Evolutionary conservation across 2,797 vertebrate species (phyloP), one percentile per base, ranked within the genome.

Genomic region (Halcyon badia): DNA sequence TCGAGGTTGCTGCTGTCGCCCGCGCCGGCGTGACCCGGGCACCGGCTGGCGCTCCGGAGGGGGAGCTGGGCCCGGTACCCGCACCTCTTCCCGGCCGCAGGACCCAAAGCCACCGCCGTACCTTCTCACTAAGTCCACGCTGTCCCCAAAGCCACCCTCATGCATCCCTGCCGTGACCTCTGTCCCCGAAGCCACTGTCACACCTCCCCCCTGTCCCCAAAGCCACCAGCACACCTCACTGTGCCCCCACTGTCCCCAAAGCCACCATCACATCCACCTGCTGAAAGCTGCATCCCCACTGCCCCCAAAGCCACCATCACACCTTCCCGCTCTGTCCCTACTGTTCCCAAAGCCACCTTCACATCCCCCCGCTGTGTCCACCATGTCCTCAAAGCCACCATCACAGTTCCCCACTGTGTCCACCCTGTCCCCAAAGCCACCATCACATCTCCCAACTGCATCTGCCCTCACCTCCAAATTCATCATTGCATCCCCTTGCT

Each of bases 281-380:
- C 61, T 21, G 41, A 65, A 41, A 19, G 62, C 46, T 28, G 46
- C 17, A 26, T 25, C 9, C 33, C 1, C 3, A 2, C n/a, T 22
- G 9, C 49, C 21, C 25, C 52, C 48, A 62, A 44, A 68, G 25
- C 10, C 44, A 28, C 33, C 37, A 11, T 26, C 46, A 11, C 39
- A 11, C 1, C 7, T 7, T 5, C 13, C 7, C 7, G 6, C 16
- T 2, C 1, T 18, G 35, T 15, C 46, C 11, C 6, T 22, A 11
- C 44, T 22, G 44, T 11, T 1, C 19, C 46, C 41, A 62, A 62
- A 75, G 25, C 14, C 78, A 37, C 35, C 14, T 2, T 11, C 24
- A 11, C 48, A 41, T 1, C 2, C 3, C 2, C n/a, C 14, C 7
- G 1, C 30, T 42, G 7, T 39, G 6, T 30, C 16, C 15, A 10